phyloP scores from a whole-genome alignment of 2,888 invertebrate genomes.

The Drosophila austrosaltans region DNA sequence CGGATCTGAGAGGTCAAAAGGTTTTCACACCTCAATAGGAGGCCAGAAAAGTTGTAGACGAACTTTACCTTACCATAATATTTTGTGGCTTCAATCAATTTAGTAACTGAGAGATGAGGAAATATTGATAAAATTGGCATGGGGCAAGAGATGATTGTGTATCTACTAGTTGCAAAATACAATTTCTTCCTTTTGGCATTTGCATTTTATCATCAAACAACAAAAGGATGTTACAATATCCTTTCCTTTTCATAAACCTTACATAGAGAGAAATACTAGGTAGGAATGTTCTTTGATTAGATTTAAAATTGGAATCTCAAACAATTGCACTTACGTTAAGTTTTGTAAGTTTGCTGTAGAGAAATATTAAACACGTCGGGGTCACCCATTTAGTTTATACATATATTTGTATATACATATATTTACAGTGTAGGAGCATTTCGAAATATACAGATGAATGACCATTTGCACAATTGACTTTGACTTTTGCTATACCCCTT shows the following conservation, averaged over 20 bases:
- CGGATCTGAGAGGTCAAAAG: not conserved
- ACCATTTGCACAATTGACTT: slow-evolving; percentile 49
- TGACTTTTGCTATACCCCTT: slow-evolving; percentile 33
- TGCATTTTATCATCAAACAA: slow-evolving; percentile 55
- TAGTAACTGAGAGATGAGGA: not conserved
- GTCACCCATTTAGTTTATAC: not conserved
- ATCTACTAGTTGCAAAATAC: not conserved
- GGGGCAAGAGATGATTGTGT: not conserved
- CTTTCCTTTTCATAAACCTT: not conserved
- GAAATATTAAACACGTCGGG: not conserved
- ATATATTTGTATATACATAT: not conserved
- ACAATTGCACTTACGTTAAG: not conserved
- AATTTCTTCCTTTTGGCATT: slow-evolving; percentile 27
- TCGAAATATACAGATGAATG: slow-evolving; percentile 58
- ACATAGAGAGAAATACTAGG: not conserved
- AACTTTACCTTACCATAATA: not conserved
- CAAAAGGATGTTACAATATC: slow-evolving; percentile 21
- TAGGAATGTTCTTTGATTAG: not conserved
- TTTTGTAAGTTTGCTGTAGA: not conserved
- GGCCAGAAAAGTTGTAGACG: slow-evolving; percentile 2
- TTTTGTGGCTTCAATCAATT: slow-evolving; percentile 16
- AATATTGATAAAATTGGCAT: not conserved
- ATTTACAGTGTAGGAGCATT: slow-evolving; percentile 23
- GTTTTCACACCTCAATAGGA: slow-evolving; percentile 40
- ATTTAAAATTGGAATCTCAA: too few species aligned